These are phyloP conservation scores for Barnardius zonarius DNA, from an alignment of 2,113 vertebrate species.

Conservation along the genomic window DNA sequence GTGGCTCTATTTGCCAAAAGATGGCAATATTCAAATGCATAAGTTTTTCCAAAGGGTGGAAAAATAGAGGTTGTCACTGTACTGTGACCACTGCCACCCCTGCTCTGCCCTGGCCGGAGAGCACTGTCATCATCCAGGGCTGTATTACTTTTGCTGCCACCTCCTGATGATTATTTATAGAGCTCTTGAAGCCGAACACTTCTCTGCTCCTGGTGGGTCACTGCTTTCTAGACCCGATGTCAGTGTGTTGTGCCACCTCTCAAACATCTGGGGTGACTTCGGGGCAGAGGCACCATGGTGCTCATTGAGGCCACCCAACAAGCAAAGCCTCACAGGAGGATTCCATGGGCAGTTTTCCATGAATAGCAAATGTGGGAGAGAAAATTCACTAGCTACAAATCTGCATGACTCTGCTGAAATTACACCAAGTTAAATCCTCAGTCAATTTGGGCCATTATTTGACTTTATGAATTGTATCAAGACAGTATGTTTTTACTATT, in stretches of 20 bases:
- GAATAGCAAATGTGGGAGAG: neutral
- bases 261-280: neutral
- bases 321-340: neutral
- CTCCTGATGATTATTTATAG: neutral
- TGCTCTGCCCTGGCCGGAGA: neutral
- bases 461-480: slow-evolving; percentile 31
- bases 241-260: neutral
- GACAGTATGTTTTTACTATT: neutral
- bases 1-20: neutral
- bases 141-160: neutral
- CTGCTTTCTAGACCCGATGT: neutral
- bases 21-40: neutral
- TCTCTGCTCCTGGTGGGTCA: neutral
- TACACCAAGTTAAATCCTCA: neutral
- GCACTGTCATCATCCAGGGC: neutral
- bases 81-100: neutral
- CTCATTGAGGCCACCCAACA: neutral
- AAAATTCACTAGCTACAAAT: neutral
- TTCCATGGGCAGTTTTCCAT: neutral
- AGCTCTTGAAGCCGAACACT: neutral
- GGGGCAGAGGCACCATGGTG: rapidly evolving
- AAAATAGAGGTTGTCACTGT: neutral
- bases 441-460: slow-evolving; percentile 1
- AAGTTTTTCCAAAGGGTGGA: neutral
- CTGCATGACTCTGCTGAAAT: neutral